These are phyloP conservation scores for Drosophila varians DNA, from an alignment of 1,140 invertebrate species.

Conservation along the genomic window DNA sequence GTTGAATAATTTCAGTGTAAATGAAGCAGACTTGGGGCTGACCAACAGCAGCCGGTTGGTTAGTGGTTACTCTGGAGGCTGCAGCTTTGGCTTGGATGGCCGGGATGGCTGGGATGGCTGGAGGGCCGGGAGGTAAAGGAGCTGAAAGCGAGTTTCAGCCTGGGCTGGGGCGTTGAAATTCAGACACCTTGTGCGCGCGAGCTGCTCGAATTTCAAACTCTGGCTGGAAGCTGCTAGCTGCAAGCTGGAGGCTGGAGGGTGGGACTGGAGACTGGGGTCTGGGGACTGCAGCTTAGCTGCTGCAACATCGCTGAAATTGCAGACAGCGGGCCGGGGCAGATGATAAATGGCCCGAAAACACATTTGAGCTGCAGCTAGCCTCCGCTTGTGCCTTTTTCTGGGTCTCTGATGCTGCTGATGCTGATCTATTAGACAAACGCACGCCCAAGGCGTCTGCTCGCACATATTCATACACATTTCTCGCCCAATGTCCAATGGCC, in stretches of 20 bases:
- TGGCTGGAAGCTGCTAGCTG: constrained; percentile 23
- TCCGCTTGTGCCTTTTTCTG: constrained; percentile 12
- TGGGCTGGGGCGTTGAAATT: constrained; percentile 69
- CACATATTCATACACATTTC: constrained; percentile 34
- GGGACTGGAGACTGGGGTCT: too few relatives aligned
- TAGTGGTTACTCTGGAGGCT: constrained; percentile 50
- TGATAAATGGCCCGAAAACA: constrained; percentile 76
- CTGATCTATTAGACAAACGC: constrained; percentile 80
- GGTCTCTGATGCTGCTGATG: constrained; percentile 49
- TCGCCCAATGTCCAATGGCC: constrained; percentile 14
- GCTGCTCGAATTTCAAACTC: constrained; percentile 72
- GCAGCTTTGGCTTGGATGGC: constrained; percentile 3
- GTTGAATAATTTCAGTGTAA: constrained; percentile 79
- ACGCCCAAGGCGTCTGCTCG: constrained; percentile 65
- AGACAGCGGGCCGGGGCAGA: constrained; percentile 65
- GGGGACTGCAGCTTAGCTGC: constrained; percentile 10
- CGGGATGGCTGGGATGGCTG: neutral
- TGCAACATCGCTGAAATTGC: constrained; percentile 76
- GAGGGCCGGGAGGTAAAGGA: neutral
- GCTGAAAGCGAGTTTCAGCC: constrained; percentile 20
- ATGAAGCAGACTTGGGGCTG: constrained; percentile 70
- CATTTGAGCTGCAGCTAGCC: constrained; percentile 67
- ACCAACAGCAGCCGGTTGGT: constrained; percentile 35
- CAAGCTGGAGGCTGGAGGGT: constrained; percentile 7
- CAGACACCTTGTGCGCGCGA: constrained; percentile 77